A percentile compares a stretch with the other conserved stretches of the same genome.
Evolutionary conservation across 2,888 invertebrate genomes (phyloP).

Genomic region (Ophioninae sp.): DNA sequence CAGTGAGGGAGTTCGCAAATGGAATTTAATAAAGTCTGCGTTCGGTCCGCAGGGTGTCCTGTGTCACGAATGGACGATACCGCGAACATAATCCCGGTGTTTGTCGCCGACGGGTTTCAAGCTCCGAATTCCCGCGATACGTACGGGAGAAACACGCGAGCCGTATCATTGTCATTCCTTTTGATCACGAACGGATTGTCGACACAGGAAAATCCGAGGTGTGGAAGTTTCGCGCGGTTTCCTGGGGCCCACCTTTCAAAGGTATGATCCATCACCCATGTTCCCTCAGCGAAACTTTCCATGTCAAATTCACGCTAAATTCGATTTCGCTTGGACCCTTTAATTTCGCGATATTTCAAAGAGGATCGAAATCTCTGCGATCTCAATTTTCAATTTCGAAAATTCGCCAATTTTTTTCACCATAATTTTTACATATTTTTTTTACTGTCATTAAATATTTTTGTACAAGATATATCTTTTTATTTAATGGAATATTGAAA

Average conservation of each 20-base stretch:
- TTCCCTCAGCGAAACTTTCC: neutral
- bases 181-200: neutral
- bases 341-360: too few species aligned
- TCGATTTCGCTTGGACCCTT: too few species aligned
- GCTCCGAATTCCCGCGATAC: constrained; percentile 40
- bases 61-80: constrained; percentile 39
- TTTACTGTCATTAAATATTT: too few species aligned
- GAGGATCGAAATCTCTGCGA: too few species aligned
- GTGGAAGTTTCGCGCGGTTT: constrained; percentile 22
- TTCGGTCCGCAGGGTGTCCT: constrained; percentile 32
- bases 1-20: neutral
- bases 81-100: constrained; percentile 43
- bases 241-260: constrained; percentile 12
- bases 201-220: constrained; percentile 28
- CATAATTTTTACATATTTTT: too few species aligned
- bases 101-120: constrained; percentile 34
- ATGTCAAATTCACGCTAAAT: too few species aligned
- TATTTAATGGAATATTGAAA: too few species aligned
- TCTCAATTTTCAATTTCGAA: too few species aligned
- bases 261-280: neutral
- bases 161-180: constrained; percentile 44
- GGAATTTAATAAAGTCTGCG: constrained; percentile 46
- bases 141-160: constrained; percentile 30
- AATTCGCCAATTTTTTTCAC: too few species aligned
- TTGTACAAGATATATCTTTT: too few species aligned